phyloP scores from a whole-genome alignment of 2,888 invertebrate species.

The Pocota personata region DNA sequence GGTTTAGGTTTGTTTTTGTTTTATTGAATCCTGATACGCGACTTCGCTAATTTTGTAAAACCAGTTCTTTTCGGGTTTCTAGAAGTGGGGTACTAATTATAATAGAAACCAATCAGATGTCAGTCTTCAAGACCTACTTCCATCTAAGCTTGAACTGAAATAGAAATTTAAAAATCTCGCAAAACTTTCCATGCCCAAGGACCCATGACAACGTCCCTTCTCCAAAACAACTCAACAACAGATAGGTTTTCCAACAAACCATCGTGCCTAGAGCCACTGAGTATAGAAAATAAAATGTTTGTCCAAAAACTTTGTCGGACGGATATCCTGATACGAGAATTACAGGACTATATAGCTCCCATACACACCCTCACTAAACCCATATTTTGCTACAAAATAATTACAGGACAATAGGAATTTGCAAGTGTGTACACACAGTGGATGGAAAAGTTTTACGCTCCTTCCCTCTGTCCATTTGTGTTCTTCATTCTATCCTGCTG shows the following conservation, averaged over 20 bases:
- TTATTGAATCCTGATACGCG: too few relatives aligned
- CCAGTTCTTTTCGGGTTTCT: too few relatives aligned
- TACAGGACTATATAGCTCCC: slow-evolving; percentile 74
- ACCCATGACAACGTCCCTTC: background rate
- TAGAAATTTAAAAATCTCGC: background rate
- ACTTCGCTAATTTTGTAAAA: too few relatives aligned
- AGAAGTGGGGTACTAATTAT: too few relatives aligned
- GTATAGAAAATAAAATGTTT: slow-evolving; percentile 48
- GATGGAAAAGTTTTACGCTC: slow-evolving; percentile 55
- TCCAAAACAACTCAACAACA: slow-evolving; percentile 45
- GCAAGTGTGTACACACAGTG: slow-evolving; percentile 66
- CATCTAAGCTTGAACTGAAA: background rate
- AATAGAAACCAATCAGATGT: too few relatives aligned
- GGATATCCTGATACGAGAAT: slow-evolving; percentile 65
- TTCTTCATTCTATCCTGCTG: slow-evolving; percentile 44
- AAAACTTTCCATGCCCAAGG: background rate
- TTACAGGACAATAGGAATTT: slow-evolving; percentile 76
- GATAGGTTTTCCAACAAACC: slow-evolving; percentile 31
- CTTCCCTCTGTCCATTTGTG: background rate
- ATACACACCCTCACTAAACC: slow-evolving; percentile 36
- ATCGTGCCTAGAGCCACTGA: slow-evolving; percentile 46
- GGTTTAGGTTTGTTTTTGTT: too few relatives aligned
- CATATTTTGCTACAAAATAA: slow-evolving; percentile 79
- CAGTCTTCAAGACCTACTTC: background rate
- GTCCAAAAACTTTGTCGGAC: slow-evolving; percentile 66